Conservation (phyloP, 2,113 vertebrate genomes). For the Macrotus californicus region DNA sequence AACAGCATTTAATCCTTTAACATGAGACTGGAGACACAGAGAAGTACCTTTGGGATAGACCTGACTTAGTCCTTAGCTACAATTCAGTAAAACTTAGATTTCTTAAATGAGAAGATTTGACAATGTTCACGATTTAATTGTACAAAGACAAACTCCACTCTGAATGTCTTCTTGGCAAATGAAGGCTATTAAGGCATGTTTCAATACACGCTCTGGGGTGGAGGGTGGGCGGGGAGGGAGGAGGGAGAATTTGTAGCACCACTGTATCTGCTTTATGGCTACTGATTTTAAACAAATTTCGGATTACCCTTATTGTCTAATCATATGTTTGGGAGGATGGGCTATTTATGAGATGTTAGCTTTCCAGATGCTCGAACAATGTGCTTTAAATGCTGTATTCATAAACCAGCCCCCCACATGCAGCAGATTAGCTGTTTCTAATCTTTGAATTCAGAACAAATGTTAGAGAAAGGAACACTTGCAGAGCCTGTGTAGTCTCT, state of each 20-base stretch:
- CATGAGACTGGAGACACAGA: not conserved
- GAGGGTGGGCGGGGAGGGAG: slow-evolving; percentile 61
- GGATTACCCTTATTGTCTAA: slow-evolving; percentile 83
- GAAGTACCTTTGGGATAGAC: slow-evolving; percentile 30
- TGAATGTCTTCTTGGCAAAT: slow-evolving; percentile 65
- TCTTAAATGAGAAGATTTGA: slow-evolving; percentile 70
- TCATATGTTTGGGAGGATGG: slow-evolving; percentile 81
- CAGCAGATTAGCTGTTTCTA: slow-evolving; percentile 82
- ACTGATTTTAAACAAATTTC: slow-evolving; percentile 77
- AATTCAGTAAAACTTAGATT: slow-evolving; percentile 64
- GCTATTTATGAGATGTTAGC: slow-evolving; percentile 80
- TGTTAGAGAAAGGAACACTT: slow-evolving; percentile 77
- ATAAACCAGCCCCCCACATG: slow-evolving; percentile 74
- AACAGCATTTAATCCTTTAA: slow-evolving; percentile 34
- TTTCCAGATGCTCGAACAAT: slow-evolving; percentile 85
- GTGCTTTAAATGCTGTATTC: slow-evolving; percentile 78
- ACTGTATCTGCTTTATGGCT: slow-evolving; percentile 69
- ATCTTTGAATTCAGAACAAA: slow-evolving; percentile 81
- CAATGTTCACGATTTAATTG: slow-evolving; percentile 68
- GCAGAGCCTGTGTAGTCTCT: slow-evolving; percentile 77
- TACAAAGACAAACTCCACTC: slow-evolving; percentile 61
- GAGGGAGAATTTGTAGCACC: slow-evolving; percentile 60
- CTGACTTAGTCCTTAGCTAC: slow-evolving; percentile 44
- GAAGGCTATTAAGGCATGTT: slow-evolving; percentile 58
- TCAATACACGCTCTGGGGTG: slow-evolving; percentile 64